Conservation (phyloP, 1,140 invertebrate species). For the Trachymyrmex septentrionalis region DNA sequence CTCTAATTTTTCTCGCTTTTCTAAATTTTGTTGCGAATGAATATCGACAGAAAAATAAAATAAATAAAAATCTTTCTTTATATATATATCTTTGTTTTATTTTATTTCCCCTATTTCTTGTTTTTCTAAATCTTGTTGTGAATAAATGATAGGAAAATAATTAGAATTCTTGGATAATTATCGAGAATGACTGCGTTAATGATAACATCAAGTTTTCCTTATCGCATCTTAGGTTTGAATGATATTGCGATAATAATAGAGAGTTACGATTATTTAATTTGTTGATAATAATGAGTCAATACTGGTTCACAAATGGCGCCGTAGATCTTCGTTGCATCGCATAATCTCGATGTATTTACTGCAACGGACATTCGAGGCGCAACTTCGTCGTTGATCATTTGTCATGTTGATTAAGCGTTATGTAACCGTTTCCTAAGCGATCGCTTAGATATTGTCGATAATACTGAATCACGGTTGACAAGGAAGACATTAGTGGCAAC, state of each 20-base stretch:
- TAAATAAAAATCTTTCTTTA: neutral
- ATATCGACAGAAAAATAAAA: neutral
- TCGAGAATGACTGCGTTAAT: neutral
- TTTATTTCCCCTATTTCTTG: neutral
- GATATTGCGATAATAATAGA: neutral
- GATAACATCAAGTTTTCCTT: neutral
- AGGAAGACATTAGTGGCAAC: slow-evolving; percentile 23
- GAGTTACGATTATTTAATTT: slow-evolving; percentile 20
- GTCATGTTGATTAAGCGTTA: slow-evolving; percentile 61
- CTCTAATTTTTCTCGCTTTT: neutral
- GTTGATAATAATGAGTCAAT: slow-evolving; percentile 1
- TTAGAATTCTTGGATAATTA: neutral
- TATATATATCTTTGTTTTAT: neutral
- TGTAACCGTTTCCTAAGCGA: slow-evolving; percentile 45
- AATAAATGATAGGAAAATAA: neutral
- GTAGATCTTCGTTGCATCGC: slow-evolving; percentile 39
- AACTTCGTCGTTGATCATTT: slow-evolving; percentile 36
- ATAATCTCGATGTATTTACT: slow-evolving; percentile 52
- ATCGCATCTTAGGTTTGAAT: neutral
- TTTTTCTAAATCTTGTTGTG: neutral
- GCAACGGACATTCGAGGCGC: slow-evolving; percentile 17
- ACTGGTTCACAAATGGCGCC: slow-evolving; percentile 1
- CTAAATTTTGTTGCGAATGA: neutral
- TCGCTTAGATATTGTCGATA: slow-evolving; percentile 47
- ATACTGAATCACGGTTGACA: slow-evolving; percentile 38